Percentiles rank a stretch among this genome's conserved stretches.
Evolutionary conservation across 2,797 vertebrate species (phyloP).

Genomic region (Helarctos malayanus): DNA sequence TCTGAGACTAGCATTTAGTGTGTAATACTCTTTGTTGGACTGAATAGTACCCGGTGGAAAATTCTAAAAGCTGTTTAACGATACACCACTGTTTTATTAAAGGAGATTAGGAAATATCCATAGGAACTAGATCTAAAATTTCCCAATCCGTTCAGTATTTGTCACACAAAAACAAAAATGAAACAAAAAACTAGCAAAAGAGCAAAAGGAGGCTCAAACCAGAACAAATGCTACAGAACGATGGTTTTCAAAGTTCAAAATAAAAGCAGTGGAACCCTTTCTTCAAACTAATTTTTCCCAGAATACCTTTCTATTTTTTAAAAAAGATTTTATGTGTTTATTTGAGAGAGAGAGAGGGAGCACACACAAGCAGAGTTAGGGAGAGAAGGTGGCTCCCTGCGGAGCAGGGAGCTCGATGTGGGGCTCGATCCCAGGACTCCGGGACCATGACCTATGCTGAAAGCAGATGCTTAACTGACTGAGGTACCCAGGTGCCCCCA

Average conservation of each 20-base stretch:
- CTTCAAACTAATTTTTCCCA: neutral
- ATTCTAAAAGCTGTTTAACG: neutral
- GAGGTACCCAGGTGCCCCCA: neutral
- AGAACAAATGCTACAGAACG: neutral
- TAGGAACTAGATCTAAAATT: neutral
- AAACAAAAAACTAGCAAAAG: neutral
- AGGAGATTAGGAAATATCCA: neutral
- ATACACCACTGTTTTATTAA: neutral
- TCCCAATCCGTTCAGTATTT: neutral
- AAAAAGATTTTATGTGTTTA: neutral
- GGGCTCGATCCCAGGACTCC: too few relatives aligned
- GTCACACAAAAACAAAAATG: neutral
- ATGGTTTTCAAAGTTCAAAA: conserved; percentile 26
- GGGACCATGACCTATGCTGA: neutral
- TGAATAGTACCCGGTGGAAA: neutral
- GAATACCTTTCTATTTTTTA: neutral
- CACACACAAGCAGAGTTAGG: neutral
- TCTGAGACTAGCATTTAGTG: neutral
- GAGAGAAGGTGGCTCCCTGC: neutral
- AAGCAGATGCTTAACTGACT: neutral
- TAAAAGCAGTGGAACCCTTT: neutral
- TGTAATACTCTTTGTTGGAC: fast-evolving
- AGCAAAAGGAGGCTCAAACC: neutral
- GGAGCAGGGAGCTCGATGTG: too few relatives aligned
- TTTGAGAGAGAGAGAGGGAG: neutral